Evolutionary conservation across 2,797 vertebrate genomes (phyloP).

Genomic region (Pantherophis vulpinus): DNA sequence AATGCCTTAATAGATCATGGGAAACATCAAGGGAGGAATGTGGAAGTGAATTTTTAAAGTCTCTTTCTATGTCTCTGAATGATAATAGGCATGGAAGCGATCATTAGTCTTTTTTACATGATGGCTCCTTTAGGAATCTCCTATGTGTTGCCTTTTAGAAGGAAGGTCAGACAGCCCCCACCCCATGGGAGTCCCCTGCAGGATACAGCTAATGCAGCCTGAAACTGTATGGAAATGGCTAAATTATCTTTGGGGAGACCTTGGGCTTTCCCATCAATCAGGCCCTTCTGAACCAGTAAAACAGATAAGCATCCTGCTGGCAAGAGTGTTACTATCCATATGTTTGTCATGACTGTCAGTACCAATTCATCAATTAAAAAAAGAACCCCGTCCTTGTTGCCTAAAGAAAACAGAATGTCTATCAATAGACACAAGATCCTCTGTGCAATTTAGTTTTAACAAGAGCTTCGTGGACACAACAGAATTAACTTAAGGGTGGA

Average conservation of each 20-base stretch:
- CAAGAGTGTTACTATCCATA: conserved; percentile 70
- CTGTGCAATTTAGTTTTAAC: conserved; percentile 48
- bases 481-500: neutral
- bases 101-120: conserved; percentile 79
- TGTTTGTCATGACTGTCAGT: conserved; percentile 69
- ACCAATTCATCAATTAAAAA: conserved; percentile 69
- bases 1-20: conserved; percentile 81
- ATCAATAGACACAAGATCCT: conserved; percentile 40
- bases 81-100: conserved; percentile 79
- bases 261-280: conserved; percentile 80
- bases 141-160: conserved; percentile 78
- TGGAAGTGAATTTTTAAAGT: conserved; percentile 77
- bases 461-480: conserved; percentile 29
- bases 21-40: conserved; percentile 84
- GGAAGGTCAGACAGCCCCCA: conserved; percentile 72
- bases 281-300: conserved; percentile 75
- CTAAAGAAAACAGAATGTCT: conserved; percentile 57
- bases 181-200: conserved; percentile 72
- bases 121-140: conserved; percentile 82
- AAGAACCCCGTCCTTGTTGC: conserved; percentile 50
- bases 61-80: conserved; percentile 75
- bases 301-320: conserved; percentile 74
- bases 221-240: conserved; percentile 82
- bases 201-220: conserved; percentile 78
- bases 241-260: conserved; percentile 79